Evolutionary conservation across 2,797 vertebrate species (phyloP).

Genomic region (Gymnothorax javanicus): DNA sequence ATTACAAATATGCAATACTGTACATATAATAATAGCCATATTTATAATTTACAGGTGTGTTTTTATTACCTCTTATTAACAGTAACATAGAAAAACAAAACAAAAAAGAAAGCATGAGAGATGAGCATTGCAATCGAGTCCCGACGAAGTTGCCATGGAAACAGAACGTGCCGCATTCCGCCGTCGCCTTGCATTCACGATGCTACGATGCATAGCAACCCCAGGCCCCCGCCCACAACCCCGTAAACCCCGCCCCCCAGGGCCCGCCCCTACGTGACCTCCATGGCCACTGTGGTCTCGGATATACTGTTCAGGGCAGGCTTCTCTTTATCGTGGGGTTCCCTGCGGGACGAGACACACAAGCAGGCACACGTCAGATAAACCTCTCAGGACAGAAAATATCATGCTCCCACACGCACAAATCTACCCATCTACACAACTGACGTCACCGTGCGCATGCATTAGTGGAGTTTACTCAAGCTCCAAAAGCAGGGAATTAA

Average conservation of each 20-base stretch:
- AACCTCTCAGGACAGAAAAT: not conserved
- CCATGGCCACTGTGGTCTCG: conserved; percentile 99
- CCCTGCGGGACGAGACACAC: conserved; percentile 69
- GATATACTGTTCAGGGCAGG: conserved; percentile 95
- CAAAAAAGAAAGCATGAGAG: conserved; percentile 84
- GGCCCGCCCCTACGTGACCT: conserved; percentile 92
- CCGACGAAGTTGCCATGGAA: conserved; percentile 80
- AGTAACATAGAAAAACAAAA: conserved; percentile 77
- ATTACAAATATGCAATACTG: conserved; percentile 99
- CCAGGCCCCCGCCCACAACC: conserved; percentile 62
- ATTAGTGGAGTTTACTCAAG: too few species aligned
- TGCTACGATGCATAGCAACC: conserved; percentile 95
- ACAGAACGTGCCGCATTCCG: conserved; percentile 77
- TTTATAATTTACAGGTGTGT: conserved; percentile 95
- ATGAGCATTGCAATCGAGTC: conserved; percentile 87
- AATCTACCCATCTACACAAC: too few species aligned
- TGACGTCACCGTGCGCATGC: too few species aligned
- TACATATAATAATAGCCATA: conserved; percentile 96
- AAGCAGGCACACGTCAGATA: not conserved
- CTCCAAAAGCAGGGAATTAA: too few species aligned
- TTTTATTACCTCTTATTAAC: conserved; percentile 84
- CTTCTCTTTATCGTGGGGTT: conserved; percentile 96
- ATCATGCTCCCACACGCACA: not conserved
- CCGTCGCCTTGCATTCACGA: conserved; percentile 87
- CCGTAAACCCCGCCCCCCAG: not conserved